Evolutionary conservation across 2,888 invertebrate species (phyloP), one percentile per base, ranked within the genome.

Genomic region (Macaria liturata): DNA sequence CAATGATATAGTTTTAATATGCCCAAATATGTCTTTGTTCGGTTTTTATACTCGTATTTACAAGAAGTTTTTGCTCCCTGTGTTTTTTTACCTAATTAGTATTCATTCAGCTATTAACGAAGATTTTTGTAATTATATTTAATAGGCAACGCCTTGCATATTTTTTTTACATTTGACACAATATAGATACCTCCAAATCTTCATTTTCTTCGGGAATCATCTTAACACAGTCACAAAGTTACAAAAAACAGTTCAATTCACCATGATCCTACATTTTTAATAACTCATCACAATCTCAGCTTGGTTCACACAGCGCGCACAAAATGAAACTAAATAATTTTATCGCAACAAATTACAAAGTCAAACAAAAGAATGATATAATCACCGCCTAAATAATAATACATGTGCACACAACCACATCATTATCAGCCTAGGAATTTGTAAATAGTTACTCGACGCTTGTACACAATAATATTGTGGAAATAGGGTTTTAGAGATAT

Each of bases 281-380:
- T 31, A 39, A 55, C 8, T 31, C 3, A 44, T 9, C 4, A 32
- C 40, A 34, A 51, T 46, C 51, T 9, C 9, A 44, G 30, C 34
- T 37, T 39, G 31, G 43, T 54, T 48, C 54, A 46, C 52, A 51
- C 45, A 30, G n/a, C 32, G 49, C 43, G 51, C 44, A 46, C 52
- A 44, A 39, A 46, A 48, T 60, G 43, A 58, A 57, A 65, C 61
- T 64, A 62, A 61, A 57, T 47, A 47, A 8, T 54, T 53, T 62
- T 65, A 66, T 62, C 62, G 59, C 31, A 48, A 42, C 52, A 67
- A 70, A 74, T 53, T 54, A 56, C 57, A 54, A 61, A 48, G 45
- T 37, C 61, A 64, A 62, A 66, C 62, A 67, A 65, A 66, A 64
- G 31, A 61, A 67, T 62, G 55, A 58, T 64, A 62, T 37, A 59